These are phyloP conservation scores for Osmoderma eremita DNA, from an alignment of 2,888 invertebrate species.

Conservation along the genomic window DNA sequence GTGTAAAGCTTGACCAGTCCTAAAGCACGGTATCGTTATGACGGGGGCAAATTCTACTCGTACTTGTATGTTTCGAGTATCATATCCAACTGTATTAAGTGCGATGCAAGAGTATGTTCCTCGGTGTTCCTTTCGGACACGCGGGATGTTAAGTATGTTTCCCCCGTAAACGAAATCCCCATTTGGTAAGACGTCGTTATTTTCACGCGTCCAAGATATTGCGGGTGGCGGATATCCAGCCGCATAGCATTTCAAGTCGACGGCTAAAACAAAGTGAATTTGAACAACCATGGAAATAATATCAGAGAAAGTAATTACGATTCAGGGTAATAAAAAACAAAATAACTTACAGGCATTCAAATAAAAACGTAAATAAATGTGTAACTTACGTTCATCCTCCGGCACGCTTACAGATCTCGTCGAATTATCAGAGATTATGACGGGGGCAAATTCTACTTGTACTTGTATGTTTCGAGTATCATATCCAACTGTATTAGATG, in stretches of 20 bases:
- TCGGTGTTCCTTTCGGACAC: constrained; percentile 86
- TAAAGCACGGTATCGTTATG: constrained; percentile 83
- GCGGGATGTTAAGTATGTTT: constrained; percentile 79
- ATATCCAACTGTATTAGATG: too few species aligned
- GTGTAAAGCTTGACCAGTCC: constrained; percentile 87
- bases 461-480: too few species aligned
- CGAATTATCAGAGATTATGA: not conserved
- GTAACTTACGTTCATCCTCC: too few species aligned
- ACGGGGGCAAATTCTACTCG: constrained; percentile 92
- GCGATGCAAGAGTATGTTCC: constrained; percentile 95
- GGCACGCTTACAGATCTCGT: constrained; percentile 82
- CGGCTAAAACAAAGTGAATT: constrained; percentile 58
- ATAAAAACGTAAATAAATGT: too few species aligned
- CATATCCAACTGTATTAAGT: constrained; percentile 88
- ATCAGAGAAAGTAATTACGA: too few species aligned
- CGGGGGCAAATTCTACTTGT: too few species aligned
- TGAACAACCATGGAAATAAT: too few species aligned
- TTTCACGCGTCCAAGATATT: constrained; percentile 91
- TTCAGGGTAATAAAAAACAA: too few species aligned
- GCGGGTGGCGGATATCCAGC: constrained; percentile 86
- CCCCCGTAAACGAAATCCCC: constrained; percentile 89
- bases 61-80: constrained; percentile 84
- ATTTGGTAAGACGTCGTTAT: constrained; percentile 91
- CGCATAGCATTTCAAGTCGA: constrained; percentile 88
- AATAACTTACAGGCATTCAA: too few species aligned